Evolutionary conservation across 2,797 vertebrate species (phyloP).

Genomic region (Myripristis jacobus): DNA sequence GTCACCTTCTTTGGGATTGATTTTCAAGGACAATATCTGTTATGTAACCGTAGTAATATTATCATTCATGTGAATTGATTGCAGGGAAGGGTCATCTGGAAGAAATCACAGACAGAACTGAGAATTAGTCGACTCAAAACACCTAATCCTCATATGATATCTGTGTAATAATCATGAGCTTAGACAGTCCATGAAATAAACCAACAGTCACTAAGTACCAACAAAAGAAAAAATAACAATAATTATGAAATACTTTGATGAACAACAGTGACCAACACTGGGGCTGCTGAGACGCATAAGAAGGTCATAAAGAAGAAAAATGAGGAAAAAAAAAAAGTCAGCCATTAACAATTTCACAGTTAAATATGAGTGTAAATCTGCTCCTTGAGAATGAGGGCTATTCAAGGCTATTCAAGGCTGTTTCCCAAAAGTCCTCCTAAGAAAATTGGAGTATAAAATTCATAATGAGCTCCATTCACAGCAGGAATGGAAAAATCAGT

Average conservation of each 20-base stretch:
- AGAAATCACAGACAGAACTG: constrained; percentile 60
- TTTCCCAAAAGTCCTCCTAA: constrained; percentile 57
- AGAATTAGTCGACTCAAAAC: constrained; percentile 48
- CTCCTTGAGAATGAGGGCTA: constrained; percentile 36
- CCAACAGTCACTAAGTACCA: too few relatives aligned
- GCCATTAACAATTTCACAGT: background rate
- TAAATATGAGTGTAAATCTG: constrained; percentile 21
- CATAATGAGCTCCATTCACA: constrained; percentile 68
- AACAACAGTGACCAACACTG: constrained; percentile 8
- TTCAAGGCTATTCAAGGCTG: constrained; percentile 41
- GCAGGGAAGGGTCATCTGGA: constrained; percentile 79
- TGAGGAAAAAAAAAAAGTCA: background rate
- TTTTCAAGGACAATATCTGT: constrained; percentile 80
- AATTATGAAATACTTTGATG: background rate
- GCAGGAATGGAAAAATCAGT: constrained; percentile 69
- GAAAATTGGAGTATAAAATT: constrained; percentile 66
- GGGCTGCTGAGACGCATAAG: too few relatives aligned
- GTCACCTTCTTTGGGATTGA: constrained; percentile 78
- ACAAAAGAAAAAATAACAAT: background rate
- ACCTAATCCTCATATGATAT: background rate
- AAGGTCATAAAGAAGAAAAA: constrained; percentile 4
- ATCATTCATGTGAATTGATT: constrained; percentile 84
- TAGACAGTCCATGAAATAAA: too few relatives aligned
- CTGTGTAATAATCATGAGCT: too few relatives aligned
- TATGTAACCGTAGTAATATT: constrained; percentile 86